Conservation (phyloP, 2,113 vertebrate species). For the Jaculus jaculus region DNA sequence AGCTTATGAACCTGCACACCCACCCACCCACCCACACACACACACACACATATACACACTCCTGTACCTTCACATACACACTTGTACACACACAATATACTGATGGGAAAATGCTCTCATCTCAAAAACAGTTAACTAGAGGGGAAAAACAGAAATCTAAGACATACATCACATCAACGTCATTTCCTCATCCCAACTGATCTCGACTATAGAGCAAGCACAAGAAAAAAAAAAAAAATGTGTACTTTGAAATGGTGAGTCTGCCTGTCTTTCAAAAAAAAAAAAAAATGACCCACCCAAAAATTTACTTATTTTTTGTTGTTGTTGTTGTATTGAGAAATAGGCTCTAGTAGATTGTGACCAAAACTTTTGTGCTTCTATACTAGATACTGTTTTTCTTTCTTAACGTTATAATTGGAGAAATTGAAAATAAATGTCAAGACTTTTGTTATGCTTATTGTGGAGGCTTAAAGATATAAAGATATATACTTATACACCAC, state of each 20-base stretch:
- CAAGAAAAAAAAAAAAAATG: not conserved
- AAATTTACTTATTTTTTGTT: not conserved
- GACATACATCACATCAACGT: too few relatives aligned
- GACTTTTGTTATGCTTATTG: conserved; percentile 48
- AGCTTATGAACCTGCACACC: not conserved
- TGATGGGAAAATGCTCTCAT: too few relatives aligned
- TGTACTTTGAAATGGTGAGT: not conserved
- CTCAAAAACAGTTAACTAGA: too few relatives aligned
- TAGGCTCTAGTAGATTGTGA: not conserved
- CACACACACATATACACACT: not conserved
- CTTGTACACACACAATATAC: too few relatives aligned
- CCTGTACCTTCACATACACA: too few relatives aligned
- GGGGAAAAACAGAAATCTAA: too few relatives aligned
- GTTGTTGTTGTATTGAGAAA: not conserved
- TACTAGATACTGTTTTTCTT: not conserved
- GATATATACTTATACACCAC: conserved; percentile 63
- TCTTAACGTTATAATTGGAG: not conserved
- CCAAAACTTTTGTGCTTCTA: not conserved
- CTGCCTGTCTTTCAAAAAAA: not conserved
- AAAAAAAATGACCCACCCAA: not conserved
- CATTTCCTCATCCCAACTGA: too few relatives aligned
- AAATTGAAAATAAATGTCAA: conserved; percentile 38
- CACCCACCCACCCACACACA: not conserved
- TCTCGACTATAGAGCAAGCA: too few relatives aligned
- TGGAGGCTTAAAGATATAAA: conserved; percentile 57